Evolutionary conservation across 2,113 vertebrate species (phyloP), one percentile per base, ranked within the genome.

Genomic region (Dissostichus mawsoni): DNA sequence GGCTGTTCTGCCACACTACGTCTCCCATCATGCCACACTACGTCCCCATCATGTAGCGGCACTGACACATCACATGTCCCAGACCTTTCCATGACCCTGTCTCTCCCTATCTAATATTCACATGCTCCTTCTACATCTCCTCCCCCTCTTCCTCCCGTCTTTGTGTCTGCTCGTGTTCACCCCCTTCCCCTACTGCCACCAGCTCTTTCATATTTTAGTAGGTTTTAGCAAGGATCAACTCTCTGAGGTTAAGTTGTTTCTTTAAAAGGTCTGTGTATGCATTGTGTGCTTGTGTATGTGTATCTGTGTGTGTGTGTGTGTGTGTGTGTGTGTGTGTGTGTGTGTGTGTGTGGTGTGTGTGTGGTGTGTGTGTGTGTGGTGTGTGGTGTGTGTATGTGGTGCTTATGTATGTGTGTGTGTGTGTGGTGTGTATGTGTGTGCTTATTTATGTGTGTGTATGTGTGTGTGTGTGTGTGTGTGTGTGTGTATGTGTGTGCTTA

Each of bases 161-260:
- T 66, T 84, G 74, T 78, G 86, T 80, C 79, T 85, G 61, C 76
- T 58, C 20, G 66, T 8, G 20, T 76, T 80, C 72, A 55, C 41
- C 69, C 48, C 58, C 70, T 23, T 45, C 79, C 41, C 63, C 52
- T 74, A 75, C 56, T 69, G 57, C 73, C 48, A 25, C 52, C 61
- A 82, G 29, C 45, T 86, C 90, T 75, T 93, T 83, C 87, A 93
- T 93, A 90, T 93, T 93, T 93, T 61, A 93, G 86, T 81, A 92
- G 84, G 83, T 92, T 92, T 93, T 92, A 90, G 87, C 82, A 74
- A 79, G 80, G 87, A 92, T 90, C 79, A 89, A 87, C 82, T 90
- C 90, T 89, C 86, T 86, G 81, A 90, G 90, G 92, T 92, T 92
- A 89, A 92, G 80, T 82, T 83, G 80, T 74, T 88, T 77, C 81